Conservation (phyloP, 2,888 invertebrate genomes). For the Lamellibrachia columna region DNA sequence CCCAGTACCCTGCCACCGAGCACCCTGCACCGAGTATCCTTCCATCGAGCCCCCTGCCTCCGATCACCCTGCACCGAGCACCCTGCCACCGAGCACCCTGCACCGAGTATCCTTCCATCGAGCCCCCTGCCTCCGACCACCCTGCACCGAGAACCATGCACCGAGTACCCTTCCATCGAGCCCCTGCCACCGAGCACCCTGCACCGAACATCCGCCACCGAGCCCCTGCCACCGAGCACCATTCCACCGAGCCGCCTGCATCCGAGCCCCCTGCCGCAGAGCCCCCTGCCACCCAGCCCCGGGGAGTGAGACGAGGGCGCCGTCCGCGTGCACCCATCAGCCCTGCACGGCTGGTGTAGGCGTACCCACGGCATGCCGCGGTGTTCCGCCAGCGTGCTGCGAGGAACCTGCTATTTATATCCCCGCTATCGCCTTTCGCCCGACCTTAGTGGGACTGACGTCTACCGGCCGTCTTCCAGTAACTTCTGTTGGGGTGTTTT, state of each 20-base stretch:
- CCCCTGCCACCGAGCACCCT: neutral
- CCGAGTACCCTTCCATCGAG: neutral
- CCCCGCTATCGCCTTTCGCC: neutral
- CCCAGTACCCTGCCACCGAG: too few relatives aligned
- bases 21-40: too few relatives aligned
- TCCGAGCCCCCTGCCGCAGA: neutral
- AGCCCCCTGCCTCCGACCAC: too few relatives aligned
- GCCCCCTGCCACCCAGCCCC: neutral
- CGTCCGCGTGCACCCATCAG: neutral
- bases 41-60: too few relatives aligned
- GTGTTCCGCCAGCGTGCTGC: neutral
- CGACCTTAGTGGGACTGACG: constrained; percentile 10
- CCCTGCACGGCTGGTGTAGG: too few relatives aligned
- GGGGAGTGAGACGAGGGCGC: neutral
- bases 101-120: too few relatives aligned
- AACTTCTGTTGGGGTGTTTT: neutral
- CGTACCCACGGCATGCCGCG: neutral
- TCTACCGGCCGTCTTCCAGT: neutral
- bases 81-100: too few relatives aligned
- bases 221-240: neutral
- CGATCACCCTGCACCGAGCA: too few relatives aligned
- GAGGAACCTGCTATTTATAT: neutral
- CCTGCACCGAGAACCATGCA: neutral
- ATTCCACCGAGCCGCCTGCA: neutral
- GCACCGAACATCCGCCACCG: neutral